Conservation (phyloP, 1,140 invertebrate species). For the Helicoverpa zea region DNA sequence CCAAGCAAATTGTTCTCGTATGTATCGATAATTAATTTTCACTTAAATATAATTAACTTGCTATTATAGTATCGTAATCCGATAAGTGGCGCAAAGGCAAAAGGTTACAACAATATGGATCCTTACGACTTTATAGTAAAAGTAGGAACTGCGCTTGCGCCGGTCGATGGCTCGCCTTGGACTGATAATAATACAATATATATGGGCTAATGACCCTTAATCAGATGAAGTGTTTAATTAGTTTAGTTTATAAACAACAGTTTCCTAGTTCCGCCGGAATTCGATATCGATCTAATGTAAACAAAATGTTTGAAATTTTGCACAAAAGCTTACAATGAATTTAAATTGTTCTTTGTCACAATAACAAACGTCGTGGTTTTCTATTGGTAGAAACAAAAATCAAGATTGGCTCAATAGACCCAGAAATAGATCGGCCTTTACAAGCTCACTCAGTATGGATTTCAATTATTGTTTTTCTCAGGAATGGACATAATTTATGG, state of each 20-base stretch:
- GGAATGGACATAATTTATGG: no score
- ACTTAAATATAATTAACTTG: neutral
- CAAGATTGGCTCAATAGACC: no score
- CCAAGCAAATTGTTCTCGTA: neutral
- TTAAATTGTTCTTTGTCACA: no score
- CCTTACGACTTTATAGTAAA: constrained; percentile 3
- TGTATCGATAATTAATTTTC: no score
- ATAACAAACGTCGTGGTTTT: no score
- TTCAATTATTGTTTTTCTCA: no score
- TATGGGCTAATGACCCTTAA: neutral
- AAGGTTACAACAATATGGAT: neutral
- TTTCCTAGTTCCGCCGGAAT: constrained; percentile 30
- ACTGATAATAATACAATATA: neutral
- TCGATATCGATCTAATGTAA: neutral
- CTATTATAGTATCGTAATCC: neutral
- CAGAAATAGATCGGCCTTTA: no score
- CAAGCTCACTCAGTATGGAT: no score
- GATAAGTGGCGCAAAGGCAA: neutral
- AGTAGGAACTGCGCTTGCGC: constrained; percentile 19
- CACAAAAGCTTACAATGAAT: no score
- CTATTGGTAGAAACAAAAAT: no score
- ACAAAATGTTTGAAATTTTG: no score
- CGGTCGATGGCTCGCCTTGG: constrained; percentile 17
- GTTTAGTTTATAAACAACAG: neutral
- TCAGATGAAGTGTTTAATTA: constrained; percentile 20